Conservation (phyloP, 92 coral and sea anemone species). For the Porites evermanni region DNA sequence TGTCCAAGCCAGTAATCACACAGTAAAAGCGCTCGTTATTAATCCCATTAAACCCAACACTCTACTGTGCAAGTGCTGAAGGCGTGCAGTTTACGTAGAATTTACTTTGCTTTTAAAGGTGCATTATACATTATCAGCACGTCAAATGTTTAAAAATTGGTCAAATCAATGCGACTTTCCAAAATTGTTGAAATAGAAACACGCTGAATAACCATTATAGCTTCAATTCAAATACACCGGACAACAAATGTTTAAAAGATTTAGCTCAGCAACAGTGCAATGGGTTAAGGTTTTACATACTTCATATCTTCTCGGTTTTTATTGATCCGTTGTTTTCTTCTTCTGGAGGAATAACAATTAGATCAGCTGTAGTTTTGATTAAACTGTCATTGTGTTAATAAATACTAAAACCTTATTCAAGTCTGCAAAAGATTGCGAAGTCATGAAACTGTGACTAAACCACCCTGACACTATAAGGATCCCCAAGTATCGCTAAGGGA, state of each 20-base stretch:
- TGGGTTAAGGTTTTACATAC: slow-evolving; percentile 62
- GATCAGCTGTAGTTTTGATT: background rate
- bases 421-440: background rate
- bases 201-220: too few relatives aligned
- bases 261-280: slow-evolving; percentile 20
- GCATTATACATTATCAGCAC: too few relatives aligned
- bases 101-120: background rate
- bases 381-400: background rate
- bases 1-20: background rate
- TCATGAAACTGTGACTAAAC: background rate
- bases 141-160: too few relatives aligned
- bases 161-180: too few relatives aligned
- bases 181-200: too few relatives aligned
- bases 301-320: slow-evolving; percentile 83
- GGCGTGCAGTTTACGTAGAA: background rate
- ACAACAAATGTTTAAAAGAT: too few relatives aligned
- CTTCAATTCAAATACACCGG: too few relatives aligned
- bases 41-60: background rate
- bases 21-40: slow-evolving; percentile 22
- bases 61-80: slow-evolving; percentile 14
- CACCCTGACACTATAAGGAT: too few relatives aligned
- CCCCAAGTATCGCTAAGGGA: too few relatives aligned
- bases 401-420: background rate
- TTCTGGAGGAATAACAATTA: slow-evolving; percentile 64
- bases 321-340: slow-evolving; percentile 68